Base-by-base conservation (phyloP, 2,797 vertebrate genomes). In the Argentina silus region DNA sequence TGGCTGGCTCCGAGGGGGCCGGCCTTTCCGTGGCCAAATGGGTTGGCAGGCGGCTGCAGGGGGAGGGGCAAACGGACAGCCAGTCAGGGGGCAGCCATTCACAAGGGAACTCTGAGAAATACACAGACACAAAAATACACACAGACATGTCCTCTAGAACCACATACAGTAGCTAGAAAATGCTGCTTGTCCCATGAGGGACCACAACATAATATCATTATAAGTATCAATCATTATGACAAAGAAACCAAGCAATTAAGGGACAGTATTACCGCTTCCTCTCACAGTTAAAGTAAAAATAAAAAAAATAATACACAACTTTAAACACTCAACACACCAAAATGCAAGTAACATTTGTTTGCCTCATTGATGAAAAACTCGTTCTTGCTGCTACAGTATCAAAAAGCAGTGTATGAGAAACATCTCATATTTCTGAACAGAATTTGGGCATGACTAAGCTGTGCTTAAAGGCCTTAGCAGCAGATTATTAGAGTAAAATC, bases 1-100 rank as follows among this genome's bases (percentile, higher is more conserved):
- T 95, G 95, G 95, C 85, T 80, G 69, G 74, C 78, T 85, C 78
- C 70, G 78, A 79, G 91, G 86, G 92, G 95, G 90, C 86, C 78
- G 95, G 94, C 92, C 92, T 91, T 91, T 79, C 78, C 86, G 82
- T 85, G 85, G 83, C 93, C 93, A 89, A 87, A 88, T 51, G 43
- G 64, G 75, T 62, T 0, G 76, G 74, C 62, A 51, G 85, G 74
- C 86, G 73, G 78, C 71, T 45, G 70, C 79, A 67, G 57, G 87
- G 86, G 79, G 90, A 75, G 2, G 79, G 83, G 82, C 81, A 82
- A 71, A 70, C 43, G 67, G 71, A n/a, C 7, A 36, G 77, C 68
- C 79, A 81, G 87, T 74, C 44, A 12, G 79, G 82, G 85, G 86
- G 85, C 83, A 83, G 82, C 85, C 86, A 91, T 90, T 92, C 89